Evolutionary conservation across 2,113 vertebrate genomes (phyloP), one percentile per base, ranked within the genome.

Genomic region (Etia nguti): DNA sequence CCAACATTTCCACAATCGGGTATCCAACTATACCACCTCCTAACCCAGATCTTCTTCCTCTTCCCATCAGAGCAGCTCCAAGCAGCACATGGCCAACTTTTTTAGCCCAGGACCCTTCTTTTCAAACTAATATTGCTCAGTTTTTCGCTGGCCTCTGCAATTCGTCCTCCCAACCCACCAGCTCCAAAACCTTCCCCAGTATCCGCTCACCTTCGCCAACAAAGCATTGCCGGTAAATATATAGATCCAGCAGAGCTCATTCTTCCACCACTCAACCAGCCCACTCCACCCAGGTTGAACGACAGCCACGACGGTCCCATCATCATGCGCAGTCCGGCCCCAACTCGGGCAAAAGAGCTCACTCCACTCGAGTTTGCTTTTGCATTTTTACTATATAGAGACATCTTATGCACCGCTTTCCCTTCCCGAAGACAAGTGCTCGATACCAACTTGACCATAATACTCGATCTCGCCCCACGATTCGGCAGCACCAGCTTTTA

Each of bases 231-330:
- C 29, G 2, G 56, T 57, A 57, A 57, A 57, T 57, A 29, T 57
- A 57, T 29, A 29, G 56, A 57, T 57, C 56, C 29, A 24, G 26
- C 24, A 57, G 24, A 57, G 56, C 0, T 3, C 24, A 57, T 57
- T 57, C 26, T 57, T 57, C 24, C 56, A 57, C 24, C 26, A 57
- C 4, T 57, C 13, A 16, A 57, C 24, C 56, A 29, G 56, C 56
- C 56, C 26, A 2, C 24, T 57, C 24, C 24, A 57, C 0, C 56
- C 13, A 57, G 24, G 7, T 57, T 57, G 55, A 57, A 4, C 12
- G 4, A 57, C 0, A 57, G 55, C 55, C 24, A 0, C 55, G 0
- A 15, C 12, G 4, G 55, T 0, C 54, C 54, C 54, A 55, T 22
- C 20, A 2, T 18, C 16, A 12, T 24, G 54, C 11, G 54, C 48